These are phyloP conservation scores for Sinocyclocheilus anophthalmus DNA, from an alignment of 2,113 vertebrate genomes.

Conservation along the genomic window DNA sequence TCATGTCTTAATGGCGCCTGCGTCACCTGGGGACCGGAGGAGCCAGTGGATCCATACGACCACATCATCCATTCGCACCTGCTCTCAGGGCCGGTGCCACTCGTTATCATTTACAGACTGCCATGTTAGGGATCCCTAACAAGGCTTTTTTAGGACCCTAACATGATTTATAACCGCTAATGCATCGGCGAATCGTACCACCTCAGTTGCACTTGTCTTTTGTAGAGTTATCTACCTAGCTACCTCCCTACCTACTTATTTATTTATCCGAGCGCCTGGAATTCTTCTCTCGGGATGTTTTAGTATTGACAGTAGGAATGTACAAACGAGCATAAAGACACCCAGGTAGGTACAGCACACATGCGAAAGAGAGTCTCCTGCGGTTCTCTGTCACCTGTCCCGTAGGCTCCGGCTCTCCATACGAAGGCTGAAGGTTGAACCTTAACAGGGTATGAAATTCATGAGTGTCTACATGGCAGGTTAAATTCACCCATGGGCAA, in stretches of 20 bases:
- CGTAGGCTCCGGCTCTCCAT: constrained; percentile 25
- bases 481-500: constrained; percentile 62
- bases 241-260: constrained; percentile 8
- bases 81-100: not conserved
- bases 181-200: constrained; percentile 5
- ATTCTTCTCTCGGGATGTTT: constrained; percentile 36
- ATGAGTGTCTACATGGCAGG: constrained; percentile 59
- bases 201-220: constrained; percentile 31
- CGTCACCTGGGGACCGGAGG: constrained; percentile 20
- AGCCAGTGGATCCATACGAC: constrained; percentile 9
- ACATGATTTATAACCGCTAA: constrained; percentile 31
- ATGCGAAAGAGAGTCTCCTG: constrained; percentile 28
- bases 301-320: constrained; percentile 31
- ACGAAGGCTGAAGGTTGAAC: constrained; percentile 40
- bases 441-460: constrained; percentile 51
- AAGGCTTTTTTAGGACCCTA: not conserved
- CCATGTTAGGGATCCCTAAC: constrained; percentile 25
- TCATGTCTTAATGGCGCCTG: constrained; percentile 36
- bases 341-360: not conserved
- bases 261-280: constrained; percentile 9
- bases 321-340: constrained; percentile 35
- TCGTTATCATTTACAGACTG: constrained; percentile 24
- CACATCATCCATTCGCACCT: constrained; percentile 35
- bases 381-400: constrained; percentile 28
- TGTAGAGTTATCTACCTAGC: constrained; percentile 13